A percentile compares a stretch with the other conserved stretches of the same genome.
These are phyloP conservation scores for Blastomussa wellsi DNA, from an alignment of 92 coral and sea anemone species.

Conservation along the genomic window DNA sequence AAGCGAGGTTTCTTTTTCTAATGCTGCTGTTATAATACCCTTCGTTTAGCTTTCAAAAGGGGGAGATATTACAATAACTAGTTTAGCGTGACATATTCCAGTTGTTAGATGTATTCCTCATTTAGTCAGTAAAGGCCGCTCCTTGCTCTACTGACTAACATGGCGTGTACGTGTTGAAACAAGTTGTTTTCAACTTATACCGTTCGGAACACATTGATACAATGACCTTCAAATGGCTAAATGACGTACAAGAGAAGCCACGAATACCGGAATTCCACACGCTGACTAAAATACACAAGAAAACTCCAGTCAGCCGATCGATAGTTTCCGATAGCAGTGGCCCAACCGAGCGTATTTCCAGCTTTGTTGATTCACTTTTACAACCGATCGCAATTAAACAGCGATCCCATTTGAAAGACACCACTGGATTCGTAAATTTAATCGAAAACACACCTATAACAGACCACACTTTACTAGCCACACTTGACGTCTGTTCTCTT, in stretches of 20 bases:
- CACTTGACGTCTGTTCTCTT: constrained; percentile 18
- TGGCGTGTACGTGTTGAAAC: too few relatives aligned
- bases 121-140: too few relatives aligned
- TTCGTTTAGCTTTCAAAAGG: too few relatives aligned
- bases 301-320: constrained; percentile 28
- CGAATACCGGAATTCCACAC: constrained; percentile 36
- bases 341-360: constrained; percentile 38
- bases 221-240: constrained; percentile 4
- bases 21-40: too few relatives aligned
- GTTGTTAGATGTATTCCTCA: too few relatives aligned
- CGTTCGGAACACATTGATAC: constrained; percentile 5
- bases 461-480: not conserved
- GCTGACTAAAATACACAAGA: constrained; percentile 39
- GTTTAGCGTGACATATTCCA: too few relatives aligned
- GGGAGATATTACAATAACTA: too few relatives aligned
- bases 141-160: too few relatives aligned
- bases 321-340: not conserved
- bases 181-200: not conserved
- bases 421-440: constrained; percentile 32
- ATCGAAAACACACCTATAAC: constrained; percentile 22
- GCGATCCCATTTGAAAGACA: constrained; percentile 37
- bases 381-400: constrained; percentile 49
- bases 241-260: not conserved
- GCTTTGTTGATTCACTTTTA: constrained; percentile 42
- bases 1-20: too few relatives aligned